These are phyloP conservation scores for Charaxes varanes DNA, from an alignment of 1,140 invertebrate genomes.

Conservation along the genomic window DNA sequence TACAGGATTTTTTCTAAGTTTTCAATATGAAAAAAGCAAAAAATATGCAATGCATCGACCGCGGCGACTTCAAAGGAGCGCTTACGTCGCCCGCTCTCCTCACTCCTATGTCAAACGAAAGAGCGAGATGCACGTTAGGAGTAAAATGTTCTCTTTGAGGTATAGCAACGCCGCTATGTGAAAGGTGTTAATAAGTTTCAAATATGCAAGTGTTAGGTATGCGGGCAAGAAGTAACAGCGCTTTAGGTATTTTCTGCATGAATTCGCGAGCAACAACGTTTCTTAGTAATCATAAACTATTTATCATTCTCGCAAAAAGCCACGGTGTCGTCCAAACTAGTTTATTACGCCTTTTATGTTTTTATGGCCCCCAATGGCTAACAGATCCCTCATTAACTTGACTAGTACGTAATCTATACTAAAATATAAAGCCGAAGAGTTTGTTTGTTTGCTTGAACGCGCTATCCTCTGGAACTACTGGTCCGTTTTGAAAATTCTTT, in stretches of 20 bases:
- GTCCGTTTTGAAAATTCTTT: too few species aligned
- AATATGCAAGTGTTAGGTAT: slow-evolving; percentile 10
- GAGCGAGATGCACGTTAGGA: slow-evolving; percentile 27
- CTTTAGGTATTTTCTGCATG: background rate
- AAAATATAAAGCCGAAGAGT: too few species aligned
- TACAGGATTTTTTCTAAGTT: slow-evolving; percentile 54
- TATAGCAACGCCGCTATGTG: slow-evolving; percentile 15
- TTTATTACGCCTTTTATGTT: too few species aligned
- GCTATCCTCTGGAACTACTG: too few species aligned
- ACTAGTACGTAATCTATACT: too few species aligned
- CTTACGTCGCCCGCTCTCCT: slow-evolving; percentile 31
- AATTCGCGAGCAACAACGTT: background rate
- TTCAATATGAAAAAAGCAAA: slow-evolving; percentile 54
- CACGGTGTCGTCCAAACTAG: too few species aligned
- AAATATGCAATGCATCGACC: slow-evolving; percentile 45
- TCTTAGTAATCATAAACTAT: background rate
- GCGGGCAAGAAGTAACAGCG: slow-evolving; percentile 2
- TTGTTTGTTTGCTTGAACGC: too few species aligned
- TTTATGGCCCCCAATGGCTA: too few species aligned
- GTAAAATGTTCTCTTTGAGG: slow-evolving; percentile 42
- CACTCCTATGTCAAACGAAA: slow-evolving; percentile 1
- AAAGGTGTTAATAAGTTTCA: slow-evolving; percentile 19
- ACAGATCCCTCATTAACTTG: too few species aligned
- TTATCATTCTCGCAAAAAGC: too few species aligned
- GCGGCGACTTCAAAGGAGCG: slow-evolving; percentile 51